These are phyloP conservation scores for Gavia stellata DNA, from an alignment of 2,113 vertebrate genomes.

Conservation along the genomic window DNA sequence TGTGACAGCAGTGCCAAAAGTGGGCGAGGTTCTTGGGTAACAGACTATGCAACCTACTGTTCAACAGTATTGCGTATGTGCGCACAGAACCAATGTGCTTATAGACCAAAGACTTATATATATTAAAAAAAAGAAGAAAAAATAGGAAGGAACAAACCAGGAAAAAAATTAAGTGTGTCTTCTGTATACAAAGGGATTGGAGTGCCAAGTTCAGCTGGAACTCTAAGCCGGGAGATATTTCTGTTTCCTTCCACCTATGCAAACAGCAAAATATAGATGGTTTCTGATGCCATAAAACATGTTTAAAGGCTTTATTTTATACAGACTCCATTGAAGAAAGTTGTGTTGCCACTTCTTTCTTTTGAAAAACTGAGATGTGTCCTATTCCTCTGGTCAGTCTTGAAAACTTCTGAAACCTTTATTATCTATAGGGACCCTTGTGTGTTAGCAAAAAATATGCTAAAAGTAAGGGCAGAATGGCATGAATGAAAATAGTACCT, in stretches of 20 bases:
- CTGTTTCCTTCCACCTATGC: slow-evolving; percentile 45
- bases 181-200: not conserved
- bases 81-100: slow-evolving; percentile 10
- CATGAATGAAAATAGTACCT: not conserved
- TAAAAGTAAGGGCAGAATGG: not conserved
- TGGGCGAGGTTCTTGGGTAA: not conserved
- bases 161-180: not conserved
- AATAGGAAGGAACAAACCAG: not conserved
- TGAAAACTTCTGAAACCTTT: not conserved
- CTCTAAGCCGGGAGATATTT: not conserved
- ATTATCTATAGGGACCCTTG: not conserved
- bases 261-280: slow-evolving; percentile 6
- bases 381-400: not conserved
- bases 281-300: not conserved
- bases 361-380: not conserved
- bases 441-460: not conserved
- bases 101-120: slow-evolving; percentile 58
- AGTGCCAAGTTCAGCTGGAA: not conserved
- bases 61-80: slow-evolving; percentile 15
- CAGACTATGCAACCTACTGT: slow-evolving; percentile 16
- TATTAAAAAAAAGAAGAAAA: not conserved
- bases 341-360: not conserved
- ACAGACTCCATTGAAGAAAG: not conserved
- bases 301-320: not conserved
- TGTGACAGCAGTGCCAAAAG: slow-evolving; percentile 1